phyloP scores from a whole-genome alignment of 2,888 invertebrate species.

The Enchytraeus crypticus region DNA sequence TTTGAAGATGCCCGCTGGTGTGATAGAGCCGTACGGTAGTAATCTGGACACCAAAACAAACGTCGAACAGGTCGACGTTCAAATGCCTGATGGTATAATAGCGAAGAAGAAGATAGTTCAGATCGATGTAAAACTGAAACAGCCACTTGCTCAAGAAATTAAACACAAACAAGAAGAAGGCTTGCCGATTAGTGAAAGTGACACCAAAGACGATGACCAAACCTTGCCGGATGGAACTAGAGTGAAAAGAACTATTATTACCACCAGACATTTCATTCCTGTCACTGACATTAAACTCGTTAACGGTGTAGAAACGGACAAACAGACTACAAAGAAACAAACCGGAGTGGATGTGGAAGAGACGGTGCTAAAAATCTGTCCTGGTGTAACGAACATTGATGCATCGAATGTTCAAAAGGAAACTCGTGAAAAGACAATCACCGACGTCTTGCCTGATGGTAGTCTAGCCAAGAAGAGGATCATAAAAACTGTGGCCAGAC shows the following conservation, averaged over 20 bases:
- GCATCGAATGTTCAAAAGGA: constrained; percentile 1
- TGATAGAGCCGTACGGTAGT: constrained; percentile 9
- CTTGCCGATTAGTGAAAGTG: neutral
- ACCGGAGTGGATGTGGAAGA: constrained; percentile 7
- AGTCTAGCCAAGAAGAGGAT: neutral
- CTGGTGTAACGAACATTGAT: constrained; percentile 2
- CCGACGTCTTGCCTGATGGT: constrained; percentile 8
- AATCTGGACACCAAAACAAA: constrained; percentile 13
- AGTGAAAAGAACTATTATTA: constrained; percentile 3
- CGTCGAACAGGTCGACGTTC: constrained; percentile 10
- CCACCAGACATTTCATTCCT: constrained; percentile 12
- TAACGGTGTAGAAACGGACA: constrained; percentile 1
- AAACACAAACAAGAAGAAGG: constrained; percentile 11
- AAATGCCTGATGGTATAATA: constrained; percentile 2
- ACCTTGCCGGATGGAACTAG: constrained; percentile 4
- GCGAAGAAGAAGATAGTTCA: constrained; percentile 12
- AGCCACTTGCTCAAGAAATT: constrained; percentile 1
- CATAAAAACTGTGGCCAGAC: neutral
- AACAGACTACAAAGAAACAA: constrained; percentile 6
- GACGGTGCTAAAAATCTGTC: constrained; percentile 1
- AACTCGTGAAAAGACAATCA: neutral
- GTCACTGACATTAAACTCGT: constrained; percentile 6
- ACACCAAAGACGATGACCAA: constrained; percentile 3
- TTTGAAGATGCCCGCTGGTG: constrained; percentile 9
- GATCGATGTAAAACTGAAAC: constrained; percentile 9